Conservation (phyloP, 2,113 vertebrate species). For the Ochotona curzoniae region DNA sequence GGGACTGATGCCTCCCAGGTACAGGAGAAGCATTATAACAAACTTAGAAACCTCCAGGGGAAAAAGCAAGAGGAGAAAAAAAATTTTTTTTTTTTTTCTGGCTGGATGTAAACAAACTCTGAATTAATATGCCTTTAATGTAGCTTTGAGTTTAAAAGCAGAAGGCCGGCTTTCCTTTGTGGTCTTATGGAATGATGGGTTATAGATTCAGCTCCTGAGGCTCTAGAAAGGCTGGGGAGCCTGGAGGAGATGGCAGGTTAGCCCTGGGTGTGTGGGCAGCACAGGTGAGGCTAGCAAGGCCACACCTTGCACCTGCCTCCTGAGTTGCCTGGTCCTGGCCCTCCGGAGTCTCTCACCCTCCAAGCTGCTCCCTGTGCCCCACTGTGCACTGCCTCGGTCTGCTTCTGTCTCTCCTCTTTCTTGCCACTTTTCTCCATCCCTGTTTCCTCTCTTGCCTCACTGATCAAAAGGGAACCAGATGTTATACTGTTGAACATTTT, state of each 20-base stretch:
- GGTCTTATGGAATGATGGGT: neutral
- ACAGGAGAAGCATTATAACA: neutral
- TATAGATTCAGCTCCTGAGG: neutral
- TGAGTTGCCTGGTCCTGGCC: neutral
- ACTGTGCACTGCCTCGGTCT: neutral
- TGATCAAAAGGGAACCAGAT: neutral
- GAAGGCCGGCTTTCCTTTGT: neutral
- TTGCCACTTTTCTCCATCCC: neutral
- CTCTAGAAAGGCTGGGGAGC: neutral
- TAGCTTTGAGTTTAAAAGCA: neutral
- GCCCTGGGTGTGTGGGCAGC: rapidly evolving
- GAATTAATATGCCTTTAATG: conserved; percentile 21
- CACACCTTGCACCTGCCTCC: neutral
- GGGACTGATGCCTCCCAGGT: neutral
- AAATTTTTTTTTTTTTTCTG: neutral
- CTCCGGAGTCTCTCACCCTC: neutral
- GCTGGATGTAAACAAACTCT: neutral
- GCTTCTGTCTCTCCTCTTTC: neutral
- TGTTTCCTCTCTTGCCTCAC: conserved; percentile 29
- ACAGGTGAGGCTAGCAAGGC: rapidly evolving
- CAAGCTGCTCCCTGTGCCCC: neutral
- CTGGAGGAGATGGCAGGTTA: rapidly evolving
- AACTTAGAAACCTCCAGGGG: neutral
- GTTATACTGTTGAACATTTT: neutral
- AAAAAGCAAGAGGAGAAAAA: neutral